Evolutionary conservation across 2,113 vertebrate species (phyloP).

Genomic region (Epinephelus fuscoguttatus): DNA sequence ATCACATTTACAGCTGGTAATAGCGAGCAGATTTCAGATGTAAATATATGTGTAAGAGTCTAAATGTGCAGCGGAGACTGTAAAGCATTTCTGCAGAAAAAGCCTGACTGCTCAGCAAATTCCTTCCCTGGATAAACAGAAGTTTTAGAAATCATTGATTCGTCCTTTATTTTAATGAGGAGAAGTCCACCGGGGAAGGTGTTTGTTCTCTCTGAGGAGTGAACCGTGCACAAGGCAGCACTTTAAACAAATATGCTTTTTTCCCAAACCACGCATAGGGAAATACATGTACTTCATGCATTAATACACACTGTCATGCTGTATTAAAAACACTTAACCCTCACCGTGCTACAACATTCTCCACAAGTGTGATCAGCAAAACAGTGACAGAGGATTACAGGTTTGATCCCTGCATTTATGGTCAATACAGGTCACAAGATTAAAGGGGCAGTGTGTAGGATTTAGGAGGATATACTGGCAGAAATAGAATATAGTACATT

Average conservation of each 20-base stretch:
- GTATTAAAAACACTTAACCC: constrained; percentile 13
- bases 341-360: background rate
- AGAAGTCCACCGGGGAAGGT: constrained; percentile 45
- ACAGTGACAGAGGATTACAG: background rate
- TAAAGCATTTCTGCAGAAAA: constrained; percentile 24
- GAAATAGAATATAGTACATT: too few relatives aligned
- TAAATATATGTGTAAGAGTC: background rate
- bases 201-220: constrained; percentile 44
- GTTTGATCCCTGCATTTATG: background rate
- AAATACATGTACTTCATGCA: constrained; percentile 46
- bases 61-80: constrained; percentile 15
- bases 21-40: constrained; percentile 1
- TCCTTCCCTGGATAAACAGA: constrained; percentile 42
- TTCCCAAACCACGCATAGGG: background rate
- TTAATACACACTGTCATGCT: background rate
- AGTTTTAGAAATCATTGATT: constrained; percentile 72
- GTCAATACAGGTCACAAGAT: background rate
- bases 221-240: constrained; percentile 44
- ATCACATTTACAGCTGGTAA: background rate
- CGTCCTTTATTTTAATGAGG: constrained; percentile 75
- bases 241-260: constrained; percentile 42
- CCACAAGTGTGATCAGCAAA: background rate
- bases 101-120: constrained; percentile 56
- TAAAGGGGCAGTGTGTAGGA: too few relatives aligned
- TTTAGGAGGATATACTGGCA: too few relatives aligned